Evolutionary conservation across 2,797 vertebrate species (phyloP).

Genomic region (Carduelis carduelis): DNA sequence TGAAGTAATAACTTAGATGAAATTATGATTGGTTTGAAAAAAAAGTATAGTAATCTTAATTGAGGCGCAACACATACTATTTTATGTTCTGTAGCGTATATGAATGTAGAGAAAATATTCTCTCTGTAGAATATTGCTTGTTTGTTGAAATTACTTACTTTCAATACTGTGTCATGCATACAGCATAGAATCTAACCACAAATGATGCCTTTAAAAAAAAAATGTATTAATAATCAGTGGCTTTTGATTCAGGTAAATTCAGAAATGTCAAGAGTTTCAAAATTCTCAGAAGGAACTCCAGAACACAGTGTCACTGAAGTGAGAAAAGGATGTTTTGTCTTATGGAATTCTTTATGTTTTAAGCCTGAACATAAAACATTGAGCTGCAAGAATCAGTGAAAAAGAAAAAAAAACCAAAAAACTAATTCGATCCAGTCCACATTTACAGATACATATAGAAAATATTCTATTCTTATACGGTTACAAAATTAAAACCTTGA

Average conservation of each 20-base stretch:
- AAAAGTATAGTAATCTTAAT: neutral
- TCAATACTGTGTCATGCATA: neutral
- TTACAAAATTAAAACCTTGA: neutral
- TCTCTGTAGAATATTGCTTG: neutral
- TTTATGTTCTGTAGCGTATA: neutral
- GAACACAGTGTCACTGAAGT: neutral
- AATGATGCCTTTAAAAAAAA: neutral
- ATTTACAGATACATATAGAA: neutral
- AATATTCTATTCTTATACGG: neutral
- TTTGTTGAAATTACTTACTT: neutral
- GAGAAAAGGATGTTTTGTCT: neutral
- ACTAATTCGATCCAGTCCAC: neutral
- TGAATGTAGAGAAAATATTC: neutral
- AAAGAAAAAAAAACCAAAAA: neutral
- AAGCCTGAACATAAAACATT: neutral
- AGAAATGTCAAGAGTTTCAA: neutral
- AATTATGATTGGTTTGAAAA: neutral
- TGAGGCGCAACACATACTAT: neutral
- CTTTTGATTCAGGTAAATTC: neutral
- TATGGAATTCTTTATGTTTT: neutral
- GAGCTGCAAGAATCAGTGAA: neutral
- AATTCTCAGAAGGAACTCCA: neutral
- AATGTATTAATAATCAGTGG: neutral
- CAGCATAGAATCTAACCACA: neutral
- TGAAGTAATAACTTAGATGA: neutral